Base-by-base conservation (phyloP, 2,888 invertebrate genomes). In the Phortica okadai region DNA sequence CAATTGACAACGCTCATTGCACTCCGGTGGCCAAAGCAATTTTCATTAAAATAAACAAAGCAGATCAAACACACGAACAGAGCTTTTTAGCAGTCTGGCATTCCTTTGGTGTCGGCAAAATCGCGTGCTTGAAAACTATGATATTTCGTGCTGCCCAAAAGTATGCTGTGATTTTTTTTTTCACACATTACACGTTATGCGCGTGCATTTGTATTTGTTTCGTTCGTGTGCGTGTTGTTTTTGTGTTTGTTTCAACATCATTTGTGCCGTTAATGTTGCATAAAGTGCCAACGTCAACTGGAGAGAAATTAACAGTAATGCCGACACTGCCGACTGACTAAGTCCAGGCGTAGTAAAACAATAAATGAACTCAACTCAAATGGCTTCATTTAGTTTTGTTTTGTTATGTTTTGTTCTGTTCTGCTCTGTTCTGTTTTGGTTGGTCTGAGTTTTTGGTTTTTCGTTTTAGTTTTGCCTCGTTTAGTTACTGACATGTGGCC, bases 341-440 rank as follows among this genome's bases (percentile, higher is more conserved):
- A 8, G 62, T 62, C 62, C 33, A 62, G 25, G 10, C n/a, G 6
- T 25, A 16, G 62, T 72, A 72, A 72, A 72, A 72, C 70, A 72
- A 72, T 54, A 72, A 72, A 72, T 72, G 70, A 21, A 72, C 56
- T 72, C 70, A 72, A 56, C 62, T 7, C 70, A 72, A 72, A 72
- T 72, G 33, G 70, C 70, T 50, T 72, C 33, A 72, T 54, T 72
- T 25, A 56, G 33, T 72, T 56, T 14, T 21, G 25, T 54, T 54
- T 54, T 8, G 69, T 69, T 69, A 10, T n/a, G 14, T 56, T 50
- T 62, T 62, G 62, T 69, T 56, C 6, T 62, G 62, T 69, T 56
- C 6, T 21, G 25, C 33, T 54, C 33, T 8, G 69, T 69, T 69
- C 56, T n/a, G 14, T 56, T 50, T 62, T 62, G 62, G 62, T 62